Conservation (phyloP, 2,113 vertebrate genomes). For the Malurus alboscapulatus region DNA sequence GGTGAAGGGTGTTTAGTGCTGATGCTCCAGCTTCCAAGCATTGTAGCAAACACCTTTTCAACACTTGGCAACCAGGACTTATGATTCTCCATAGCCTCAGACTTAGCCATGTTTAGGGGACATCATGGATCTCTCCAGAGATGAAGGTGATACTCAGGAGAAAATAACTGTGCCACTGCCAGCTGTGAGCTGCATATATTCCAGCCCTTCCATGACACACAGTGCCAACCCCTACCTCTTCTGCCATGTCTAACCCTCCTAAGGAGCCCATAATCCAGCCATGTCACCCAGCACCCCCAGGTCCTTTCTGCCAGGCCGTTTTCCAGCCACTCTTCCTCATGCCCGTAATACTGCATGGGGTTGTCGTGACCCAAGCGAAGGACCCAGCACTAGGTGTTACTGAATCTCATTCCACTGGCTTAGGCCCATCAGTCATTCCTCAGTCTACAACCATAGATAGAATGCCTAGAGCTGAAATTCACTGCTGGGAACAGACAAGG, state of each 20-base stretch:
- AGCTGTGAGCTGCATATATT: not conserved
- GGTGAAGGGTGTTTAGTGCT: not conserved
- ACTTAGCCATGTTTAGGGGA: not conserved
- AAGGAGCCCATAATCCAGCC: not conserved
- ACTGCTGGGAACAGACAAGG: not conserved
- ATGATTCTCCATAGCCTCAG: accelerated
- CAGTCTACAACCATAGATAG: not conserved
- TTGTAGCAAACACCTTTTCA: not conserved
- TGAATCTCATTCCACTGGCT: not conserved
- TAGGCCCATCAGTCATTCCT: not conserved
- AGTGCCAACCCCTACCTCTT: not conserved
- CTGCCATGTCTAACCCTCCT: not conserved
- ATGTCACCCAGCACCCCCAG: not conserved
- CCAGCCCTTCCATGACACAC: not conserved
- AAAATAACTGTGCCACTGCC: not conserved
- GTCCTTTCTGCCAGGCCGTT: not conserved
- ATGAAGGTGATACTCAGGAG: not conserved
- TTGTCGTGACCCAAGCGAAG: not conserved
- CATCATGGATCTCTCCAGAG: not conserved
- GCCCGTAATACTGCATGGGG: not conserved
- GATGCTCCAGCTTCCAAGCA: not conserved
- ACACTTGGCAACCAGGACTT: not conserved
- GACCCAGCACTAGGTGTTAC: not conserved
- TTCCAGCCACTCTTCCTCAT: not conserved
- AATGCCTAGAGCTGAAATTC: not conserved